phyloP scores from a whole-genome alignment of 1,140 invertebrate genomes.

The Formica exsecta region DNA sequence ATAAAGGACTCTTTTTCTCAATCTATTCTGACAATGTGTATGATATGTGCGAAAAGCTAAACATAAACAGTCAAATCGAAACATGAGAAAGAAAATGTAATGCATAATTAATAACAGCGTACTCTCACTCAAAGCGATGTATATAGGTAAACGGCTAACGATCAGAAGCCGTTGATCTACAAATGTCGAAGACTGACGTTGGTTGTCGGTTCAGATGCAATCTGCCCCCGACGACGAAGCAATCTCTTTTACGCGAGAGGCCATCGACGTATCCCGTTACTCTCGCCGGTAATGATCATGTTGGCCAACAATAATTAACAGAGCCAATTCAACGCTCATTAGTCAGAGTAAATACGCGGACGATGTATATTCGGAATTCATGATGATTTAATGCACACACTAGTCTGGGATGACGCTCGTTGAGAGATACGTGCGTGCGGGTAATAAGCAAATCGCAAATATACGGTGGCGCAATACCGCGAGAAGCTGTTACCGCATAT shows the following conservation, averaged over 20 bases:
- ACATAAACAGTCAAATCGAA: not conserved
- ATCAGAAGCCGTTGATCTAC: conserved; percentile 42
- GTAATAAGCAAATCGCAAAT: conserved; percentile 64
- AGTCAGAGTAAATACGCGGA: conserved; percentile 67
- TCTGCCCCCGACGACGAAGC: not conserved
- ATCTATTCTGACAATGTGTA: not conserved
- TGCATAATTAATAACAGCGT: conserved; percentile 37
- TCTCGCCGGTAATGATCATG: conserved; percentile 52
- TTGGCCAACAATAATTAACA: conserved; percentile 71
- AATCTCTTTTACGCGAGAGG: conserved; percentile 31
- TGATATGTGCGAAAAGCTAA: not conserved
- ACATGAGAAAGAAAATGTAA: not conserved
- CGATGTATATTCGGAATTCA: conserved; percentile 60
- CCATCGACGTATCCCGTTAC: conserved; percentile 62
- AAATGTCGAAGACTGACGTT: conserved; percentile 40
- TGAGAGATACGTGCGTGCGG: conserved; percentile 44
- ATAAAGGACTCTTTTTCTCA: not conserved
- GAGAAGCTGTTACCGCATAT: conserved; percentile 22
- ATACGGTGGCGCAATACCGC: conserved; percentile 25
- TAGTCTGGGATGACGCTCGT: not conserved
- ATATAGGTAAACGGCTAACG: conserved; percentile 32
- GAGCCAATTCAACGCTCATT: conserved; percentile 71
- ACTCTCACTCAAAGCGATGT: not conserved
- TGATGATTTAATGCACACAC: conserved; percentile 25
- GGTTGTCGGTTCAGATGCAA: conserved; percentile 21